phyloP scores from a whole-genome alignment of 2,797 vertebrate genomes.

The Scyliorhinus canicula region DNA sequence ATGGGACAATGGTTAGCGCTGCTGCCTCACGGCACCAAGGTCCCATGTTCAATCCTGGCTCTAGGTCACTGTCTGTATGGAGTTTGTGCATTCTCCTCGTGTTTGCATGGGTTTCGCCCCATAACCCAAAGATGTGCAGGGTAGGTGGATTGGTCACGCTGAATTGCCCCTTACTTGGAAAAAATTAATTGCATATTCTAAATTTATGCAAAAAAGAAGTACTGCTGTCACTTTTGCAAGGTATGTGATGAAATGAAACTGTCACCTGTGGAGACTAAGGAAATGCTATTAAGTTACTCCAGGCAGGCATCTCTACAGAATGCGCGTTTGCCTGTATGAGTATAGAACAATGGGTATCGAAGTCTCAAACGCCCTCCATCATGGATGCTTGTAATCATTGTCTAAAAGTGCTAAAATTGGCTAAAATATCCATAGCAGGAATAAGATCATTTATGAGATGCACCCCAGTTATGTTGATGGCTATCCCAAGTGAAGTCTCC shows the following conservation, averaged over 20 bases:
- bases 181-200: too few species aligned
- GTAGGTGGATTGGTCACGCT: too few species aligned
- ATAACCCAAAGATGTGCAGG: too few species aligned
- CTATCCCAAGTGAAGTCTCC: background rate
- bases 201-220: too few species aligned
- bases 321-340: background rate
- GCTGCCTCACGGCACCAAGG: too few species aligned
- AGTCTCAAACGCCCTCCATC: background rate
- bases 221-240: background rate
- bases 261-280: background rate
- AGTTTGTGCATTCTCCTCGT: too few species aligned
- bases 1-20: too few species aligned
- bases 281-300: background rate
- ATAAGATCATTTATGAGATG: background rate
- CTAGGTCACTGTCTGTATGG: too few species aligned
- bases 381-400: background rate
- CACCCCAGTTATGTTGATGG: background rate
- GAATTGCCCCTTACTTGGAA: too few species aligned
- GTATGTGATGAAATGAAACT: background rate
- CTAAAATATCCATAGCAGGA: background rate
- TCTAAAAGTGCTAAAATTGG: background rate
- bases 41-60: too few species aligned
- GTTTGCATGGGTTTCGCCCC: too few species aligned
- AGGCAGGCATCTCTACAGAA: background rate
- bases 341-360: background rate